phyloP scores from a whole-genome alignment of 2,797 vertebrate genomes.

The Buceros bicornis region DNA sequence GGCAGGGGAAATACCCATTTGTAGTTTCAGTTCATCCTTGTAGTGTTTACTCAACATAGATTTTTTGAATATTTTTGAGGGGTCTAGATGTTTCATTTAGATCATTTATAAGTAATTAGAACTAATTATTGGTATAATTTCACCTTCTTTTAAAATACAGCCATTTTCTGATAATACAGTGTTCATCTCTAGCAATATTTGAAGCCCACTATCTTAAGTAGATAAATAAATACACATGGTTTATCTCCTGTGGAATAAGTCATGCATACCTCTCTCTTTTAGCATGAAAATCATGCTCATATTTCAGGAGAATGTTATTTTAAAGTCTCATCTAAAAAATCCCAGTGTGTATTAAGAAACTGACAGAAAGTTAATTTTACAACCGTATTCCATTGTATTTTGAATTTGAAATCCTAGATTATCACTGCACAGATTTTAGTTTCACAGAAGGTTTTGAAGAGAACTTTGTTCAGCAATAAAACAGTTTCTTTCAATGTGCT shows the following conservation, averaged over 20 bases:
- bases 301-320: background rate
- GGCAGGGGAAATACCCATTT: background rate
- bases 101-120: background rate
- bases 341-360: background rate
- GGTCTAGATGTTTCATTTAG: background rate
- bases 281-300: background rate
- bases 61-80: background rate
- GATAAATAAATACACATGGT: background rate
- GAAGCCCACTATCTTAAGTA: background rate
- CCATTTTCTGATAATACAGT: background rate
- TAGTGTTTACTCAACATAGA: background rate
- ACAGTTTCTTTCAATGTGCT: background rate
- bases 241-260: background rate
- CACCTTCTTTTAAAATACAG: background rate
- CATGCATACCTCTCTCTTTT: background rate
- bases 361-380: background rate
- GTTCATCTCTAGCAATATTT: background rate
- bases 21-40: background rate
- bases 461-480: background rate
- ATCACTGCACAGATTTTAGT: background rate
- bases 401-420: background rate
- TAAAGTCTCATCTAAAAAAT: background rate
- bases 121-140: background rate
- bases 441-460: slow-evolving; percentile 25
- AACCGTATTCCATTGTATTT: background rate